Base-by-base conservation (phyloP, 1,140 invertebrate genomes). In the Atopsyche davidsoni region DNA sequence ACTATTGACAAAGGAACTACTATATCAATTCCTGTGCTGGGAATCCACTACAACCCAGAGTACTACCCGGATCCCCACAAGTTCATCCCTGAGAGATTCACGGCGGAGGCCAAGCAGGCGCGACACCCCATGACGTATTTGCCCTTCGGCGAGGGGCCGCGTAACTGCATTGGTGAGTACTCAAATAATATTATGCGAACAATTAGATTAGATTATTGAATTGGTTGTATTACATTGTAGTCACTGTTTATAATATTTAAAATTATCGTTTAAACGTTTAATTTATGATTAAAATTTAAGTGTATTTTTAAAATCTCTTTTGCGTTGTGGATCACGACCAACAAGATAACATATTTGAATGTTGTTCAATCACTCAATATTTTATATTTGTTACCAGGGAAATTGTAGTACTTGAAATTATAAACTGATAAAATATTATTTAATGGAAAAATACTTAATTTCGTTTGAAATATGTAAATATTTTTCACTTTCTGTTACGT, bases 21-120 rank as follows among this genome's bases (percentile, higher is more conserved):
- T 28, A 13, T 57, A 6, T 21, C n/a, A n/a, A 47, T 57, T 23
- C 58, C 58, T 14, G 34, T 51, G 4, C 11, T 21, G 11, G 42
- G 36, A 18, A 17, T 57, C 9, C 47, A 57, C 48, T 34, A 44
- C 11, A 46, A 53, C 34, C 41, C 53, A 19, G 50, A 44, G 23
- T 53, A 53, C 22, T 56, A 47, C 34, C 48, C 48, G n/a, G 54
- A 56, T 10, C 54, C 54, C 6, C 39, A 56, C 11, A 51, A 51
- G 35, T 56, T 56, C 23, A 48, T 47, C 13, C 54, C 54, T 6
- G 54, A 56, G 28, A 36, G 48, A 14, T 56, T 56, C 18, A 36
- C 25, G 11, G 11, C 22, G 4, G 54, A 56, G 38, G 38, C 16
- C 9, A 47, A 42, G 16, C 9, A 42, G 10, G 16, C 34, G 32